Conservation (phyloP, 2,113 vertebrate genomes). For the Dromas ardeola region DNA sequence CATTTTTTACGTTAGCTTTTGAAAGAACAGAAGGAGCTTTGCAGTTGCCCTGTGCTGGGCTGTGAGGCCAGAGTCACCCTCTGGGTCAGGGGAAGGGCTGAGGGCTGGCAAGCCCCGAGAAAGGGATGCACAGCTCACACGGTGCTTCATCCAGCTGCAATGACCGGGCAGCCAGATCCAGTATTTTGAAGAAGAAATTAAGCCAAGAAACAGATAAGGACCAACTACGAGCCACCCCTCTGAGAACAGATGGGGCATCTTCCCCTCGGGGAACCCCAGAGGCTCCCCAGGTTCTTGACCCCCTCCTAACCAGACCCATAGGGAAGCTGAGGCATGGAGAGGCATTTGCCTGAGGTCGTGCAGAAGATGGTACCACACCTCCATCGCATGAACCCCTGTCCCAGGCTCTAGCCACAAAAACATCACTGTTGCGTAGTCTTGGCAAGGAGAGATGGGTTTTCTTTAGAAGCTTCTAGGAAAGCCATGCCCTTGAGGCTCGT, state of each 20-base stretch:
- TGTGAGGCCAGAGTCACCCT: neutral
- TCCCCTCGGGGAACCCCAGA: rapidly evolving
- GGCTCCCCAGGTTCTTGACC: neutral
- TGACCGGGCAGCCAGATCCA: rapidly evolving
- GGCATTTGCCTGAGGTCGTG: neutral
- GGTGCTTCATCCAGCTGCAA: neutral
- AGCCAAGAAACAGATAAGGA: neutral
- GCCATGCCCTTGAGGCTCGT: neutral
- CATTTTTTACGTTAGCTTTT: neutral
- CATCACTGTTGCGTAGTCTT: neutral
- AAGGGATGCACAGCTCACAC: neutral
- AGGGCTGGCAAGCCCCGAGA: neutral
- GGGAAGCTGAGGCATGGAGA: neutral
- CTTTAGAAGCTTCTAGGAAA: neutral
- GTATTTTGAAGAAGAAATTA: neutral
- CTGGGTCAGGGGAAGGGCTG: neutral
- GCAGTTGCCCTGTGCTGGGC: neutral
- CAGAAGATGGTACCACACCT: neutral
- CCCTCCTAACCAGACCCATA: rapidly evolving
- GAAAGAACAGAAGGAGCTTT: neutral
- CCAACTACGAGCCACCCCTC: neutral
- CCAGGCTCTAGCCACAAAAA: neutral
- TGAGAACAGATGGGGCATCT: neutral
- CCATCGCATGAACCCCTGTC: neutral
- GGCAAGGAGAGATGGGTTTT: neutral